phyloP scores from a whole-genome alignment of 2,797 vertebrate genomes.

The Brachyrhaphis roseni region DNA sequence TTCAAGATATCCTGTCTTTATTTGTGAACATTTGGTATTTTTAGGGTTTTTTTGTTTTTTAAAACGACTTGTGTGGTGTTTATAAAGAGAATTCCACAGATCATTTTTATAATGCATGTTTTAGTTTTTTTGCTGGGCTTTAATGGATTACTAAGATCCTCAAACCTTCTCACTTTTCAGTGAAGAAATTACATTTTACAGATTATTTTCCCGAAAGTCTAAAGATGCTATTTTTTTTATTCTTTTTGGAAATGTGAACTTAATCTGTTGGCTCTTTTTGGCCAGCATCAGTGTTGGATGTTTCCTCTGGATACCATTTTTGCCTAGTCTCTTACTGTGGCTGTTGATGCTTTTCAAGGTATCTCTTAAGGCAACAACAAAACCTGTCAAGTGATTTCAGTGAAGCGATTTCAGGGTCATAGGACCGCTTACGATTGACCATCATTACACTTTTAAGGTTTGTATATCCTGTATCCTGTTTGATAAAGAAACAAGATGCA shows the following conservation, averaged over 20 bases:
- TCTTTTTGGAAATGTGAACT: neutral
- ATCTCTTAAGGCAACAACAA: conserved; percentile 57
- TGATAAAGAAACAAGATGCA: neutral
- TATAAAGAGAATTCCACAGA: no score
- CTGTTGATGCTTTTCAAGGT: neutral
- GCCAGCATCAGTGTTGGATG: neutral
- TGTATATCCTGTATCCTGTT: conserved; percentile 8
- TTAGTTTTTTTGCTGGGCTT: no score
- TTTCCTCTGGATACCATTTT: neutral
- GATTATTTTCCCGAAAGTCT: neutral
- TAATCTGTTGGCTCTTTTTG: neutral
- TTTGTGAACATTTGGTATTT: neutral
- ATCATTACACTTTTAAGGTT: conserved; percentile 73
- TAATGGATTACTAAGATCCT: no score
- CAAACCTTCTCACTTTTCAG: neutral
- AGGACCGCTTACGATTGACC: conserved; percentile 69
- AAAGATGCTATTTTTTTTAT: no score
- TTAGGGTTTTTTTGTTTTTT: neutral
- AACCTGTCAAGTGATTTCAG: conserved; percentile 81
- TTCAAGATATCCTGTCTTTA: neutral
- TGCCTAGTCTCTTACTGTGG: neutral
- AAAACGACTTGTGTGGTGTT: no score
- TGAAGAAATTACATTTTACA: neutral
- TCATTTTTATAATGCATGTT: no score
- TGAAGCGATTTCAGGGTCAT: conserved; percentile 76